These are phyloP conservation scores for Neoascia interrupta DNA, from an alignment of 2,888 invertebrate genomes.

Conservation along the genomic window DNA sequence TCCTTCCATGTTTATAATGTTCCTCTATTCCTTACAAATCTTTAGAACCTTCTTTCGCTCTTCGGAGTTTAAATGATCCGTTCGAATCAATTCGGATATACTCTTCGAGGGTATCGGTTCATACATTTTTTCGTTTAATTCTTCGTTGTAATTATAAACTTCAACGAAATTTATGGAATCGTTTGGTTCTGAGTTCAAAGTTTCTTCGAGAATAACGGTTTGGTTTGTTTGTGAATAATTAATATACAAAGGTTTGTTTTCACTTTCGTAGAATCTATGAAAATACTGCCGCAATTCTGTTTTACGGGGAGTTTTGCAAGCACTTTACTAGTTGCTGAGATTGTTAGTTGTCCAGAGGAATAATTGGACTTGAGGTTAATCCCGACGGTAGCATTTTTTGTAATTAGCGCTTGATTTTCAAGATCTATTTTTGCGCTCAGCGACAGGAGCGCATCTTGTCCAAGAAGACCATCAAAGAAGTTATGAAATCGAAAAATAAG, in stretches of 20 bases:
- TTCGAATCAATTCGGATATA: too few species aligned
- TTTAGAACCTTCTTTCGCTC: background rate
- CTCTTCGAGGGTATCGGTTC: background rate
- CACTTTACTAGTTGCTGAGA: conserved; percentile 3
- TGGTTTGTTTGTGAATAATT: conserved; percentile 3
- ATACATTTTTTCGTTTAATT: too few species aligned
- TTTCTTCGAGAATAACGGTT: background rate
- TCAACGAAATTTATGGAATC: background rate
- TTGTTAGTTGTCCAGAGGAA: conserved; percentile 6
- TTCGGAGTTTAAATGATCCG: background rate
- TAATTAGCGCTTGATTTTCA: background rate
- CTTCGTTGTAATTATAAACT: conserved; percentile 9
- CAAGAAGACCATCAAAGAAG: conserved; percentile 35
- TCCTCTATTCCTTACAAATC: conserved; percentile 4
- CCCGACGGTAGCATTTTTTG: background rate
- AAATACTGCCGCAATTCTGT: background rate
- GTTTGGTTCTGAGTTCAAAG: background rate
- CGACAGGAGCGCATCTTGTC: conserved; percentile 1
- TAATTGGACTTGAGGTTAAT: conserved; percentile 4
- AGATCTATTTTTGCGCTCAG: conserved; percentile 27
- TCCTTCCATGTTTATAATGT: conserved; percentile 21
- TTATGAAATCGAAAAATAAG: too few species aligned
- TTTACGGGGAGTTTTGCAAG: conserved; percentile 7
- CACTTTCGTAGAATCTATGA: conserved; percentile 3
- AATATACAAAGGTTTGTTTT: background rate